Percentiles rank a stretch among this genome's conserved stretches.
These are phyloP conservation scores for Linepithema humile DNA, from an alignment of 1,140 invertebrate species.

Conservation along the genomic window DNA sequence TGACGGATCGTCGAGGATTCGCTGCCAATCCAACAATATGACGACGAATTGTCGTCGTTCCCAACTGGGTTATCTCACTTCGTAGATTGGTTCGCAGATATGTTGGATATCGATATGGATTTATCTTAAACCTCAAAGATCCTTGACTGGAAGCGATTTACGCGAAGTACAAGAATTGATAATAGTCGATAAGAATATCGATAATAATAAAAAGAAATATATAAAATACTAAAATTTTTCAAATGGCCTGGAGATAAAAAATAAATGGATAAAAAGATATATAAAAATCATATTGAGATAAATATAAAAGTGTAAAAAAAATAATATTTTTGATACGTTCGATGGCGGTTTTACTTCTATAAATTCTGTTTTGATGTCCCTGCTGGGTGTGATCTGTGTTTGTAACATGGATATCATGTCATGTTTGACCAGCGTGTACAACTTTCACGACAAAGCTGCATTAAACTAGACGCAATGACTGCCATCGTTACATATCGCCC, in stretches of 20 bases:
- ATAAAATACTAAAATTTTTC: not conserved
- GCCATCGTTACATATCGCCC: not conserved
- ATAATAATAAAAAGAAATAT: not conserved
- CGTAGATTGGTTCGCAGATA: constrained; percentile 54
- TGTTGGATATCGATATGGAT: constrained; percentile 25
- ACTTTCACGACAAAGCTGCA: constrained; percentile 29
- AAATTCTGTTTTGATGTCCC: too few relatives aligned
- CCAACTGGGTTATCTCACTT: constrained; percentile 32
- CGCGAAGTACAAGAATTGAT: not conserved
- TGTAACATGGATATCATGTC: not conserved
- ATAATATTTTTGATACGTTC: not conserved
- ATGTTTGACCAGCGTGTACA: not conserved
- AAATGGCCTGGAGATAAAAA: not conserved
- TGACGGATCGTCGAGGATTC: constrained; percentile 59
- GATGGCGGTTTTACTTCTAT: not conserved
- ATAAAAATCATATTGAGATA: too few relatives aligned
- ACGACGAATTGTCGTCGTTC: constrained; percentile 58
- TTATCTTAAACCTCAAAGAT: constrained; percentile 48
- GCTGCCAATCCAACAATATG: constrained; percentile 49
- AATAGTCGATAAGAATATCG: constrained; percentile 6
- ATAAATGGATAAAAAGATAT: not conserved
- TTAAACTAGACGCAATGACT: constrained; percentile 5
- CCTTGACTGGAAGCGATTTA: not conserved
- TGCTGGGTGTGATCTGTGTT: not conserved
- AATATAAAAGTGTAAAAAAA: too few relatives aligned